phyloP scores from a whole-genome alignment of 2,113 vertebrate species.

The Ibidorhyncha struthersii region DNA sequence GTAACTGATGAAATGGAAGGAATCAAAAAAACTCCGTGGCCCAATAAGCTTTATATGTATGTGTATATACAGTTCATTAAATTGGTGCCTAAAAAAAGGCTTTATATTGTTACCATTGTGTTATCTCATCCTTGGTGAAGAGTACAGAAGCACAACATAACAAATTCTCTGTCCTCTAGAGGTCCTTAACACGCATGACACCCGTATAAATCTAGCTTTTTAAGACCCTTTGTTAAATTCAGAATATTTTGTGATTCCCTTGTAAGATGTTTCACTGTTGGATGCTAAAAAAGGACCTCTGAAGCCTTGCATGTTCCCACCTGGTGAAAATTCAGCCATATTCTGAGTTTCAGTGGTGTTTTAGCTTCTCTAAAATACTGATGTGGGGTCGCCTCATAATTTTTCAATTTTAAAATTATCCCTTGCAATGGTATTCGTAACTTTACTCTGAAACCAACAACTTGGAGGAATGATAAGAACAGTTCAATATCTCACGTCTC shows the following conservation, averaged over 20 bases:
- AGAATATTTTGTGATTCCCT: not conserved
- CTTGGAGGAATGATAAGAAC: not conserved
- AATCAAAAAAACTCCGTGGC: not conserved
- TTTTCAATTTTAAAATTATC: not conserved
- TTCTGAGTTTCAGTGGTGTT: not conserved
- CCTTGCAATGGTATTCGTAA: not conserved
- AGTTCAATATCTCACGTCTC: not conserved
- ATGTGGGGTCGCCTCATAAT: not conserved
- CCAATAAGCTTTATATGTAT: not conserved
- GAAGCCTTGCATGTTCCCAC: not conserved
- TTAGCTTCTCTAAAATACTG: not conserved
- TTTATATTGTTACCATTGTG: not conserved
- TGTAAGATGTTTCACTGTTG: not conserved
- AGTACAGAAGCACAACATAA: not conserved
- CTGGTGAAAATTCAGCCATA: not conserved
- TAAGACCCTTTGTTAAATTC: not conserved
- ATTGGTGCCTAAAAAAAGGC: not conserved
- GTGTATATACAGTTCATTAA: not conserved
- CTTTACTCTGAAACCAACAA: not conserved
- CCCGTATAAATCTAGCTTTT: not conserved
- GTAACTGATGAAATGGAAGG: not conserved
- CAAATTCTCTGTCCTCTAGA: not conserved
- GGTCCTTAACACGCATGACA: not conserved
- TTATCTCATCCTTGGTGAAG: not conserved
- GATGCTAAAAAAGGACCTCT: not conserved